Evolutionary conservation across 2,113 vertebrate species (phyloP), one percentile per base, ranked within the genome.

Genomic region (Theropithecus gelada): DNA sequence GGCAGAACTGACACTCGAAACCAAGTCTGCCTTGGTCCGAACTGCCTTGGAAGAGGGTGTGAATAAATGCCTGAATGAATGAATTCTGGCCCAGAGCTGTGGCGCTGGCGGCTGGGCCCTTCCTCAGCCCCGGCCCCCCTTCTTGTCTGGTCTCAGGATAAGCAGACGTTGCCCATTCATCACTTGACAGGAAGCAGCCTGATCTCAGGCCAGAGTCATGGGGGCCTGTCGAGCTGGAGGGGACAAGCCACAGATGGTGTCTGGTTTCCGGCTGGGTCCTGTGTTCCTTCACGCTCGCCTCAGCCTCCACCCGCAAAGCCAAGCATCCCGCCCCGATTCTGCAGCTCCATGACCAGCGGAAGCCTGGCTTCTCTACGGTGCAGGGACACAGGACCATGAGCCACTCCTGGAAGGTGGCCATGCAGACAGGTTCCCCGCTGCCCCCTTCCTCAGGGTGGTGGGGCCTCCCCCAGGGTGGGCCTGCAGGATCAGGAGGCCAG

Each of bases 111-210:
- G 68, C 35, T 6, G 48, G 12, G 38, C 4, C 40, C 48, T 38
- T 5, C 55, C 48, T 84, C 50, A 8, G 5, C 9, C 23, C 50
- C 1, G 0, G n/a, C 6, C 61, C 38, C 90, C 2, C 38, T 66
- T 57, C 76, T 72, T 11, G 6, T 32, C 45, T 61, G 48, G 48
- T 91, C 93, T 80, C 7, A 12, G 45, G 91, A 76, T 52, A 78
- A 89, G 79, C 86, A 95, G 87, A 82, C 59, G 1, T 92, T 92
- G 57, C 20, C 68, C 48, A 70, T 87, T 94, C 64, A 81, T 97
- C 95, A 88, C 52, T 86, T 96, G 96, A 97, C 95, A 96, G 95
- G 97, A 97, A 97, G 76, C 84, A 90, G 94, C 79, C 73, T 55
- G 61, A 79, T 64, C 95, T 95, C 84, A 83, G 75, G 82, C 85